Evolutionary conservation across 2,113 vertebrate genomes (phyloP).

Genomic region (Heterocephalus glaber): DNA sequence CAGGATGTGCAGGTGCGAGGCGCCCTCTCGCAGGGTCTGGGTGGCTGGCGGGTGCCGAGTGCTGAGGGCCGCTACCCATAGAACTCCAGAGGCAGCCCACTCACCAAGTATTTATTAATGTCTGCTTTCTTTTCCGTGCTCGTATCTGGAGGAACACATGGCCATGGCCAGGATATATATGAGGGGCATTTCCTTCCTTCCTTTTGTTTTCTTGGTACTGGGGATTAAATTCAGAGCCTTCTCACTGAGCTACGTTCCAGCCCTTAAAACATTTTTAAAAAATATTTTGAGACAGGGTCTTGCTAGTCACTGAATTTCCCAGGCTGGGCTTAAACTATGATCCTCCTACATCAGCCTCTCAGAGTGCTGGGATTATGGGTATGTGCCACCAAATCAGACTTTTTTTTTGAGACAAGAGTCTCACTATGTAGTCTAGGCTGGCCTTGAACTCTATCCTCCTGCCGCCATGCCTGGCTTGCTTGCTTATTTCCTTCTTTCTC

Average conservation of each 20-base stretch:
- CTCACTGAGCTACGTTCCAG: background rate
- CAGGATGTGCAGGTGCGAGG: constrained; percentile 86
- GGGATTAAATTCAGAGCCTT: background rate
- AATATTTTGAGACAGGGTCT: background rate
- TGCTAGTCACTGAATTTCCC: background rate
- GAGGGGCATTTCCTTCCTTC: background rate
- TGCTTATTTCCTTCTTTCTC: background rate
- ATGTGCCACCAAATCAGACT: background rate
- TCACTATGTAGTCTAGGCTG: background rate
- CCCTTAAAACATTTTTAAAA: background rate
- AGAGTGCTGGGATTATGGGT: background rate
- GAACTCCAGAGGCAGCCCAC: background rate
- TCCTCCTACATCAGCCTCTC: background rate
- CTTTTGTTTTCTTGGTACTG: background rate
- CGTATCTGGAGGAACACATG: background rate
- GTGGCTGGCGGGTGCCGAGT: fast-evolving
- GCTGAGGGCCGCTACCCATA: fast-evolving
- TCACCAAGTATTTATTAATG: fast-evolving
- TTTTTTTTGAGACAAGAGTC: background rate
- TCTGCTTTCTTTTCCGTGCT: background rate
- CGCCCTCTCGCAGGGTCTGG: fast-evolving
- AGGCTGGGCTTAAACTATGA: background rate
- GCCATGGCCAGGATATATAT: background rate
- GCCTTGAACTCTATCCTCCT: background rate
- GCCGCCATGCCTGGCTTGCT: background rate